Evolutionary conservation across 2,888 invertebrate species (phyloP), one percentile per base, ranked within the genome.

Genomic region (Macrophya annulata): DNA sequence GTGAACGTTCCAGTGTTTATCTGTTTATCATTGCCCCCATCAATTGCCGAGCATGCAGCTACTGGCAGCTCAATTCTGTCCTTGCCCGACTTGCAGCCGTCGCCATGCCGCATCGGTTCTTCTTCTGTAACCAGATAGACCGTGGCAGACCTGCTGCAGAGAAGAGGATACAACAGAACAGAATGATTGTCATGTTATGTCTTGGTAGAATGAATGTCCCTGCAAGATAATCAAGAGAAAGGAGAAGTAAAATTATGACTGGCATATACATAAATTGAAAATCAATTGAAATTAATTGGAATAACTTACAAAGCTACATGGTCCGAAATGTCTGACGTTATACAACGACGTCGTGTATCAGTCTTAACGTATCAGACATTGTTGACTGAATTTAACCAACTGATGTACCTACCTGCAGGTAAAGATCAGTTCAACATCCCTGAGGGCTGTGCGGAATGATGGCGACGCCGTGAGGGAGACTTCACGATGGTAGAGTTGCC

Each of bases 1-100:
- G 45, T n/a, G 48, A 79, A 37, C 17, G n/a, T 43, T 85, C 25
- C 79, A 48, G 40, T 77, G 76, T 85, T 68, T 31, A 51, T 85
- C 76, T 79, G 68, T 65, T 81, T 81, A 62, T 81, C 62, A 31
- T 81, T 62, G 62, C 59, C 31, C 59, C 21, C 55, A 77, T 77
- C 77, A 77, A 77, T 55, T 74, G 17, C 43, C 45, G 45, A 17
- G 72, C 45, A 45, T 74, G 43, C 72, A 74, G 72, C 45, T 45
- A 74, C 45, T 25, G 72, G 21, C 45, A 21, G 72, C 45, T 74
- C 72, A 74, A 43, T 74, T 21, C 72, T 45, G 72, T 74, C 72
- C 77, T 77, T 55, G 55, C 77, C n/a, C 77, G 37, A 17, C 25
- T 25, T 77, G 9, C 77, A 77, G 37, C 77, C 77, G 55, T 77